Evolutionary conservation across 2,113 vertebrate species (phyloP).

Genomic region (Petrocephalus microphthalmus): DNA sequence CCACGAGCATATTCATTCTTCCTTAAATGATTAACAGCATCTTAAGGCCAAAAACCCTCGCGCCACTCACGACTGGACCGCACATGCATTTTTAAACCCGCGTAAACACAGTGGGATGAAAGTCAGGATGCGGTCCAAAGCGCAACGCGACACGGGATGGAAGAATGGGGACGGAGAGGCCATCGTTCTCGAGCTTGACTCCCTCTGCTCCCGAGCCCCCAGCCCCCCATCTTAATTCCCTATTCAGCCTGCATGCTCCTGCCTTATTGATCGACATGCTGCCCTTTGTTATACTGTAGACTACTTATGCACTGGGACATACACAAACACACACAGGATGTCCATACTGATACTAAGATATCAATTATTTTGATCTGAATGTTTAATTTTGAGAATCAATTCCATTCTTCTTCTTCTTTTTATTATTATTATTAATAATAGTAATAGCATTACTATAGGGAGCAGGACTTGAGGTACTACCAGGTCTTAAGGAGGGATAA

Average conservation of each 20-base stretch:
- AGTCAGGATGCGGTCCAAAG: constrained; percentile 2
- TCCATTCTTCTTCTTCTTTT: neutral
- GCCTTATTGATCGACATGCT: constrained; percentile 35
- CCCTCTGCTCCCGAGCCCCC: neutral
- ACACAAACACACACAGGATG: neutral
- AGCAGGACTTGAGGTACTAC: neutral
- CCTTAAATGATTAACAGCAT: neutral
- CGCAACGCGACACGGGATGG: neutral
- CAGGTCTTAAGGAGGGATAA: too few relatives aligned
- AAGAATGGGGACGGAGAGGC: constrained; percentile 18
- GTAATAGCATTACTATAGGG: neutral
- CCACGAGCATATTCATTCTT: neutral
- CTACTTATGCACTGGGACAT: neutral
- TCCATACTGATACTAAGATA: neutral
- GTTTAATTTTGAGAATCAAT: neutral
- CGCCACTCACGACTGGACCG: neutral
- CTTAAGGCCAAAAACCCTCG: constrained; percentile 5
- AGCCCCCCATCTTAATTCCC: neutral
- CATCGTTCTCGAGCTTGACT: neutral
- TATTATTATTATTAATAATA: too few relatives aligned
- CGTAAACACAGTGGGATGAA: constrained; percentile 18
- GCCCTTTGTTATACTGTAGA: constrained; percentile 29
- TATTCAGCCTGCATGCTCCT: constrained; percentile 11
- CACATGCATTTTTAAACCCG: constrained; percentile 23
- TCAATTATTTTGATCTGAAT: neutral